phyloP scores from a whole-genome alignment of 2,888 invertebrate species.

The Hydroisotoma schaefferi region DNA sequence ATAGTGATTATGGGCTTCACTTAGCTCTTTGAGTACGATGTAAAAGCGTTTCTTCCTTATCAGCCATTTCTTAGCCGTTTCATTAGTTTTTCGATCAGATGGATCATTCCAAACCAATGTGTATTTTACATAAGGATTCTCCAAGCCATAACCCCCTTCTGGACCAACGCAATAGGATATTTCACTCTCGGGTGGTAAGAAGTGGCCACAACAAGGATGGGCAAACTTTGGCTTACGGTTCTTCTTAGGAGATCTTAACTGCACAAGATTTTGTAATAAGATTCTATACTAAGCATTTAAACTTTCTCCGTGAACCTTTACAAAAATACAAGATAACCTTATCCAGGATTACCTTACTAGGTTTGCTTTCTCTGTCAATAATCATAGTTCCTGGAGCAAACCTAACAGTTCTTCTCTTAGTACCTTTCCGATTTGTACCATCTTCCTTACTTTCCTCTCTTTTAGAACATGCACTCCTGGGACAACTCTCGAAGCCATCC shows the following conservation, averaged over 20 bases:
- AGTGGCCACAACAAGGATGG: slow-evolving; percentile 33
- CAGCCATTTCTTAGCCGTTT: slow-evolving; percentile 11
- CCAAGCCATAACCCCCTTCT: not conserved
- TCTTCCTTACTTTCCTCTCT: slow-evolving; percentile 1
- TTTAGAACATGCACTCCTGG: not conserved
- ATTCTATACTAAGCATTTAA: not conserved
- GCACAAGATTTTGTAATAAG: not conserved
- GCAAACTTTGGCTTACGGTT: slow-evolving; percentile 28
- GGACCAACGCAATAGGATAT: slow-evolving; percentile 24
- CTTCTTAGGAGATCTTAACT: slow-evolving; percentile 5
- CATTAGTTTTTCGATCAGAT: slow-evolving; percentile 4
- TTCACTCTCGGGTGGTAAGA: slow-evolving; percentile 31
- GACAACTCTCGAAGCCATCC: too few relatives aligned
- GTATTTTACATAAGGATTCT: slow-evolving; percentile 30
- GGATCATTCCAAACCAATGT: slow-evolving; percentile 35
- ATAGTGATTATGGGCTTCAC: slow-evolving; percentile 32
- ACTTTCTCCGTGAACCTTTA: too few relatives aligned
- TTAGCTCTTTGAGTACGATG: slow-evolving; percentile 31
- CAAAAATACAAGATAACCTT: too few relatives aligned
- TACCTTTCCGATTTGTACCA: not conserved
- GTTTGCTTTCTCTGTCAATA: slow-evolving; percentile 40
- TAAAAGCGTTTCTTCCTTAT: slow-evolving; percentile 32
- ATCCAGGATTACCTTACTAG: slow-evolving; percentile 20
- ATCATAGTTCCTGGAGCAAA: slow-evolving; percentile 38
- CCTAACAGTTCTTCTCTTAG: slow-evolving; percentile 16